These are phyloP conservation scores for Chascanopsetta lugubris DNA, from an alignment of 2,113 vertebrate genomes.

Conservation along the genomic window DNA sequence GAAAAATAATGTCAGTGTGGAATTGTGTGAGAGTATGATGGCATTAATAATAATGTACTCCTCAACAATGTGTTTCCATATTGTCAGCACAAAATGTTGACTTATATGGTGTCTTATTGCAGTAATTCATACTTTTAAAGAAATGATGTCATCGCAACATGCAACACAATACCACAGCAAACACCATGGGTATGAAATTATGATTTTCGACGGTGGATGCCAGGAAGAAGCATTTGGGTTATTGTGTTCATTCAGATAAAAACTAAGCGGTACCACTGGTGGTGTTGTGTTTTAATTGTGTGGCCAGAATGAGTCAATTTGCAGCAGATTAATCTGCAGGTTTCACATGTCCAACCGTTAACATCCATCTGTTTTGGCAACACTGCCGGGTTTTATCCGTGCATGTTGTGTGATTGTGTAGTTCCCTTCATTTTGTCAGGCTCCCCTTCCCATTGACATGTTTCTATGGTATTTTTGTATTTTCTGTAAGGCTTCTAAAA, in stretches of 20 bases:
- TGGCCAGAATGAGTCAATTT: neutral
- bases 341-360: neutral
- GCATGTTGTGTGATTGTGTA: neutral
- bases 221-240: neutral
- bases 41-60: neutral
- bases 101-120: neutral
- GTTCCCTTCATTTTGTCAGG: neutral
- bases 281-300: constrained; percentile 5
- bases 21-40: neutral
- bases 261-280: neutral
- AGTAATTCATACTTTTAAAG: neutral
- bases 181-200: neutral
- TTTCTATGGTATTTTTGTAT: too few relatives aligned
- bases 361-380: constrained; percentile 7
- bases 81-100: neutral
- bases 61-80: neutral
- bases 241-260: neutral
- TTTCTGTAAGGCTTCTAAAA: too few relatives aligned
- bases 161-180: neutral
- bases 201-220: neutral
- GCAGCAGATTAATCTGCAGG: constrained; percentile 13
- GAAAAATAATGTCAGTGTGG: neutral
- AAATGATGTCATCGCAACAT: neutral
- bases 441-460: too few relatives aligned
- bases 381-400: neutral